These are phyloP conservation scores for Campodea augens DNA, from an alignment of 1,140 invertebrate species.

Conservation along the genomic window DNA sequence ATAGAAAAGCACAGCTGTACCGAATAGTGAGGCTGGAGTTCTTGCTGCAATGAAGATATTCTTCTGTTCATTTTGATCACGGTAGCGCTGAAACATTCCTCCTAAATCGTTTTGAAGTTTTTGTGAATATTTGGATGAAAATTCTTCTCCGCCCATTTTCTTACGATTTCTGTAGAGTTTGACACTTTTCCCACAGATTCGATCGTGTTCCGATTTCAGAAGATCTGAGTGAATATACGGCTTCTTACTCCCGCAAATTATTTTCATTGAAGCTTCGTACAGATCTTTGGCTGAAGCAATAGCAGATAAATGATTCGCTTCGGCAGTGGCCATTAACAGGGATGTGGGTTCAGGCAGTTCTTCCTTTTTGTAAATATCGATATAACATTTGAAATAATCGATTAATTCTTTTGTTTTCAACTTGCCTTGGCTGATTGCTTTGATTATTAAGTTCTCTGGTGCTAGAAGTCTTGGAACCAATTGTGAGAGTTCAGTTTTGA, in stretches of 20 bases:
- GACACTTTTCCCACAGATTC: conserved; percentile 53
- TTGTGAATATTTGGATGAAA: conserved; percentile 60
- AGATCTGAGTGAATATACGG: conserved; percentile 68
- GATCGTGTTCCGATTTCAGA: conserved; percentile 62
- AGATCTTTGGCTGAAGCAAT: conserved; percentile 83
- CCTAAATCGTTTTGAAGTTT: too few species aligned
- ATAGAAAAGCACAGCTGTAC: conserved; percentile 68
- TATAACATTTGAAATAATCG: conserved; percentile 96
- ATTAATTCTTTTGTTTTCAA: conserved; percentile 81
- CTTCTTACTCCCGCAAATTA: conserved; percentile 67
- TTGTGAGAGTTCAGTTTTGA: conserved; percentile 63
- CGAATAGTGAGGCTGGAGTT: conserved; percentile 85
- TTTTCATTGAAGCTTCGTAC: conserved; percentile 84
- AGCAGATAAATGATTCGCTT: conserved; percentile 91
- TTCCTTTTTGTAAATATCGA: conserved; percentile 90
- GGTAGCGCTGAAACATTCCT: too few species aligned
- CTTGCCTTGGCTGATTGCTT: conserved; percentile 85
- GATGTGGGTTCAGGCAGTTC: conserved; percentile 96
- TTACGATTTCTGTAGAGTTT: conserved; percentile 57
- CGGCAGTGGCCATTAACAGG: conserved; percentile 95
- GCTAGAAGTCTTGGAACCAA: conserved; percentile 76
- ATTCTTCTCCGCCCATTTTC: conserved; percentile 93
- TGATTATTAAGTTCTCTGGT: conserved; percentile 79
- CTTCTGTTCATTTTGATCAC: conserved; percentile 93
- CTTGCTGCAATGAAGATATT: conserved; percentile 91